Evolutionary conservation across 2,113 vertebrate species (phyloP).

Genomic region (Myiozetetes cayanensis): DNA sequence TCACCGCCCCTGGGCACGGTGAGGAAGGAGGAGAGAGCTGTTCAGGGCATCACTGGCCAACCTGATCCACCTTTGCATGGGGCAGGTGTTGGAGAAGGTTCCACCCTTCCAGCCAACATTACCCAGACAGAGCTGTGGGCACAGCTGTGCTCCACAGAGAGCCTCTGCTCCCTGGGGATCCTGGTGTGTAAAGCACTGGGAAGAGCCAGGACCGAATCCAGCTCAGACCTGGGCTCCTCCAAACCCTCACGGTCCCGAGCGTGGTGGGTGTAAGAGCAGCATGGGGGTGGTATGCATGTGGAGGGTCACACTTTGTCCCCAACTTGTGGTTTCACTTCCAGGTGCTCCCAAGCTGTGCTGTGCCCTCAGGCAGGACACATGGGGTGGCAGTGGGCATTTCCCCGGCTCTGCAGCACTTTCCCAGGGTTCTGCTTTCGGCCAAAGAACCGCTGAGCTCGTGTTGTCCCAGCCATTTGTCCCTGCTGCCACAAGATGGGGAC

Average conservation of each 20-base stretch:
- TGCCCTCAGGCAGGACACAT: fast-evolving
- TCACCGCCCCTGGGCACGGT: fast-evolving
- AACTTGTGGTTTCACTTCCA: not conserved
- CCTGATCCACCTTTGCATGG: not conserved
- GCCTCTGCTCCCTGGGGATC: not conserved
- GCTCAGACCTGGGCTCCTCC: not conserved
- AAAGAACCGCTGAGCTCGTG: fast-evolving
- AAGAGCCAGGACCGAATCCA: not conserved
- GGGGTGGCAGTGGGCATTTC: not conserved
- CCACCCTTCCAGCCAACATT: not conserved
- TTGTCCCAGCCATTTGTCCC: not conserved
- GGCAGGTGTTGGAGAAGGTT: not conserved
- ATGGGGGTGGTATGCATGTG: fast-evolving
- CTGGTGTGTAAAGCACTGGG: not conserved
- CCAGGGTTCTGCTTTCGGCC: not conserved
- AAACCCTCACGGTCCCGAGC: fast-evolving
- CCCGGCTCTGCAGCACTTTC: not conserved
- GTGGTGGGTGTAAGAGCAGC: fast-evolving
- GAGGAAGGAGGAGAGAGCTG: not conserved
- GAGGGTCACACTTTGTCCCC: not conserved
- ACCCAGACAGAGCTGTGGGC: not conserved
- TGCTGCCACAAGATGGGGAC: conserved; percentile 54
- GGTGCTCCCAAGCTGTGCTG: fast-evolving
- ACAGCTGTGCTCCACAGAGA: not conserved
- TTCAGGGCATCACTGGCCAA: not conserved